phyloP scores from a whole-genome alignment of 2,113 vertebrate species.

The Protobothrops flavoviridis region DNA sequence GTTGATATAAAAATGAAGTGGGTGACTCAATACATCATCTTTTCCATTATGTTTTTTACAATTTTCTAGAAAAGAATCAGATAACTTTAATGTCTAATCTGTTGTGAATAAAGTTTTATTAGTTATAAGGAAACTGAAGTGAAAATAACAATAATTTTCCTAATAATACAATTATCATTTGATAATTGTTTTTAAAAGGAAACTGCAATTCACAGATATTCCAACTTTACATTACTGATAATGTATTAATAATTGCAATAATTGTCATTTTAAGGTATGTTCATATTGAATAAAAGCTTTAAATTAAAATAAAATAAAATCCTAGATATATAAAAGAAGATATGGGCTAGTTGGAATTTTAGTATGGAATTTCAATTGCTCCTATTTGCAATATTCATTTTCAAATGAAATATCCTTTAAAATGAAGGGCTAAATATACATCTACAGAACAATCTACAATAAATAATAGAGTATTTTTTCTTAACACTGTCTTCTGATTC shows the following conservation, averaged over 20 bases:
- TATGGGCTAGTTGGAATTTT: conserved; percentile 34
- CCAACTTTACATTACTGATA: conserved; percentile 54
- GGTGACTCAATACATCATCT: not conserved
- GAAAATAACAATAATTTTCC: conserved; percentile 55
- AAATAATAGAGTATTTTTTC: not conserved
- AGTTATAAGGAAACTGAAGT: conserved; percentile 58
- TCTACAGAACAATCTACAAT: not conserved
- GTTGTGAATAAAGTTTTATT: conserved; percentile 60
- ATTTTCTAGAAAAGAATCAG: conserved; percentile 16
- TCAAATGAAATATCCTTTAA: conserved; percentile 27
- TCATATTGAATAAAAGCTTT: conserved; percentile 49
- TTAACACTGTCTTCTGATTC: not conserved
- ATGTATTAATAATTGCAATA: conserved; percentile 61
- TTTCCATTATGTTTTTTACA: not conserved
- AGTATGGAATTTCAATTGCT: conserved; percentile 34
- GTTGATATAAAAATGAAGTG: not conserved
- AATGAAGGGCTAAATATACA: not conserved
- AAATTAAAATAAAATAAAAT: conserved; percentile 30
- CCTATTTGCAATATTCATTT: conserved; percentile 34
- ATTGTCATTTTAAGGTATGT: conserved; percentile 52
- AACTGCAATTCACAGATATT: conserved; percentile 47
- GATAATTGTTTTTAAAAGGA: conserved; percentile 46
- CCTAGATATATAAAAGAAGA: not conserved
- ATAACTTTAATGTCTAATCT: conserved; percentile 39
- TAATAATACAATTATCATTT: conserved; percentile 52